A percentile compares a stretch with the other conserved stretches of the same genome.
Conservation (phyloP, 1,140 invertebrate genomes). For the Bactericera cockerelli region DNA sequence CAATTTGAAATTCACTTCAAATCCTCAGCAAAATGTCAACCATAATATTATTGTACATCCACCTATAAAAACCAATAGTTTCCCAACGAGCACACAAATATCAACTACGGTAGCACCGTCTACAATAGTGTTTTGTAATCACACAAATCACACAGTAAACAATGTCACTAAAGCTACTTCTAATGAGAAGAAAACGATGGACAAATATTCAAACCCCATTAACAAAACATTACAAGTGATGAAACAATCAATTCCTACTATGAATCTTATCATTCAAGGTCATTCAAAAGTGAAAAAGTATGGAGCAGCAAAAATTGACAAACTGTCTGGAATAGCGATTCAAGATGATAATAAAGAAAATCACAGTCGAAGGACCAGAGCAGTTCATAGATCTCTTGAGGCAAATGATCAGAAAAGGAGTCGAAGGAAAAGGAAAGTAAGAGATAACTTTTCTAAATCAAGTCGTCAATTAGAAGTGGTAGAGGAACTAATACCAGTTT, state of each 20-base stretch:
- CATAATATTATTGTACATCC: too few relatives aligned
- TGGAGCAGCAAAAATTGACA: slow-evolving; percentile 38
- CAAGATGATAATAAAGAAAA: slow-evolving; percentile 21
- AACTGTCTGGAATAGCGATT: slow-evolving; percentile 10
- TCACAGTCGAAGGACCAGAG: neutral
- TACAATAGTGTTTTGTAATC: neutral
- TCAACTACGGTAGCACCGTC: neutral
- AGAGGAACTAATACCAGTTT: neutral
- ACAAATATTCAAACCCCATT: slow-evolving; percentile 31
- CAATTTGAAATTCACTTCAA: slow-evolving; percentile 24
- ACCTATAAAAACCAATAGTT: slow-evolving; percentile 24
- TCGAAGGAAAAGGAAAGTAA: neutral
- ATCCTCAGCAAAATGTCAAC: slow-evolving; percentile 26
- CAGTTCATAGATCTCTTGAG: neutral
- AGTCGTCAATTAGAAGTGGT: neutral
- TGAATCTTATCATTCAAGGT: slow-evolving; percentile 64
- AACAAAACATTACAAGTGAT: slow-evolving; percentile 44
- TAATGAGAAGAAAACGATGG: too few relatives aligned
- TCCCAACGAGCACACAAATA: neutral
- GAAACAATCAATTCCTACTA: slow-evolving; percentile 42
- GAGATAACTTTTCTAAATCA: neutral
- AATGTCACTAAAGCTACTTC: neutral
- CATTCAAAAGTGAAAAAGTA: slow-evolving; percentile 71
- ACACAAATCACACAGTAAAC: neutral
- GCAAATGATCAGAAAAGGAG: neutral